Percentiles rank a stretch among this genome's conserved stretches.
These are phyloP conservation scores for Amblyopsis hoosieri DNA, from an alignment of 2,797 vertebrate genomes.

Conservation along the genomic window DNA sequence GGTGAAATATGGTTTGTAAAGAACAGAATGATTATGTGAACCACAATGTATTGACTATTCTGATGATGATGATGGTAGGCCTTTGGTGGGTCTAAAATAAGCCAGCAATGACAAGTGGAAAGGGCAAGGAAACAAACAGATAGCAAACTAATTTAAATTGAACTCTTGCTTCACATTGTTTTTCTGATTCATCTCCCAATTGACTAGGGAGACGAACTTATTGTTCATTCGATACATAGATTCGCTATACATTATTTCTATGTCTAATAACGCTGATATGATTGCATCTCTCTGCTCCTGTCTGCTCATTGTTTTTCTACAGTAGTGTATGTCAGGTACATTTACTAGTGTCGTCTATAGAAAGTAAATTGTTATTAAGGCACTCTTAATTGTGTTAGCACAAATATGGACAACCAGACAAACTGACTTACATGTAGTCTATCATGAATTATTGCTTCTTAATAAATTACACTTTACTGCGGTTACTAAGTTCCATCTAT, in stretches of 20 bases:
- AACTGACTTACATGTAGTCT: constrained; percentile 7
- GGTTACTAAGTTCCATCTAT: constrained; percentile 19
- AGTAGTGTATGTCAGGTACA: constrained; percentile 29
- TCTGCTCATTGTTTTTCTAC: constrained; percentile 27
- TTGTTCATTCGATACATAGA: constrained; percentile 61
- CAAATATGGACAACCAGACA: constrained; percentile 32
- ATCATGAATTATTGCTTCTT: constrained; percentile 71
- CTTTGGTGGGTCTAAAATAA: background rate
- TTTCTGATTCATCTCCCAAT: constrained; percentile 9
- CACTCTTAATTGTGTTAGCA: constrained; percentile 62
- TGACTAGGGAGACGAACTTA: constrained; percentile 51
- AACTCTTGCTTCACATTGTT: background rate
- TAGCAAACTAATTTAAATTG: background rate
- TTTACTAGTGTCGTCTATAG: constrained; percentile 17
- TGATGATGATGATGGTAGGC: no score
- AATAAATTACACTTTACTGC: constrained; percentile 26
- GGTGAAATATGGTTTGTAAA: background rate
- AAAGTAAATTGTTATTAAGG: constrained; percentile 62
- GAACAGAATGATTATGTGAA: background rate
- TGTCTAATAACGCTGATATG: constrained; percentile 6
- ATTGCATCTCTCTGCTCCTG: constrained; percentile 18
- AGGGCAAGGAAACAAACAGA: background rate
- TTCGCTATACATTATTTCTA: constrained; percentile 36
- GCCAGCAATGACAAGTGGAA: background rate
- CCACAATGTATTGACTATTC: background rate